These are phyloP conservation scores for Poeciliopsis turneri DNA, from an alignment of 2,797 vertebrate species.

Conservation along the genomic window DNA sequence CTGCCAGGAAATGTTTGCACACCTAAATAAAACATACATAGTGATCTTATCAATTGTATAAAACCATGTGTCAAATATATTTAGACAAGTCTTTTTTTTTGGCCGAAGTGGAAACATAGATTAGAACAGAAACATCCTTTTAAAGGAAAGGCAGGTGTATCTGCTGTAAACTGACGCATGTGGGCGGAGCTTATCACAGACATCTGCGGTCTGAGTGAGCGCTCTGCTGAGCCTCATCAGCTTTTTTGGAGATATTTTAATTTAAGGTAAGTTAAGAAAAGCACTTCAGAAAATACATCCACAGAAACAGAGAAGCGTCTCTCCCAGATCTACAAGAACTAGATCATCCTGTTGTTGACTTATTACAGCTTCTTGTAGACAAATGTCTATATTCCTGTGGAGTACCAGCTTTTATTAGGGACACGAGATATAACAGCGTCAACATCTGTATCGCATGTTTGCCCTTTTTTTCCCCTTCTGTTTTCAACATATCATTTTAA, in stretches of 20 bases:
- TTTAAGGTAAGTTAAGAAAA: not conserved
- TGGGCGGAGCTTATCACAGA: not conserved
- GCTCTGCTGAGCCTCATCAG: not conserved
- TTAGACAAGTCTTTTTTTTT: not conserved
- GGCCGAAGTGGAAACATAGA: not conserved
- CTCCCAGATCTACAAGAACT: not conserved
- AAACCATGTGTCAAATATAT: not conserved
- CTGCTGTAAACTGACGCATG: not conserved
- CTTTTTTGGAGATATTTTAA: not conserved
- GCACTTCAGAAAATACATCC: not conserved
- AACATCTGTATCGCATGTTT: not conserved
- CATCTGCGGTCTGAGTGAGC: not conserved
- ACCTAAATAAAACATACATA: not conserved
- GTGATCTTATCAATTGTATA: not conserved
- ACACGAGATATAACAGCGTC: not conserved
- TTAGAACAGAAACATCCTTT: not conserved
- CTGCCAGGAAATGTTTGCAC: not conserved
- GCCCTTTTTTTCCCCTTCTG: too few species aligned
- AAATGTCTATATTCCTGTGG: not conserved
- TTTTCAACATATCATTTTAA: too few species aligned
- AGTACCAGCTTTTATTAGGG: not conserved
- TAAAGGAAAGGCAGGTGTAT: not conserved
- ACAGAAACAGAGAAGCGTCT: not conserved
- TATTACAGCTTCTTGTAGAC: not conserved
- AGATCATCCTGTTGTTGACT: not conserved